Percentiles rank a stretch among this genome's conserved stretches.
Evolutionary conservation across 37 sponge, comb jelly and placozoan genomes (phyloP).

Genomic region (Spongilla lacustris): DNA sequence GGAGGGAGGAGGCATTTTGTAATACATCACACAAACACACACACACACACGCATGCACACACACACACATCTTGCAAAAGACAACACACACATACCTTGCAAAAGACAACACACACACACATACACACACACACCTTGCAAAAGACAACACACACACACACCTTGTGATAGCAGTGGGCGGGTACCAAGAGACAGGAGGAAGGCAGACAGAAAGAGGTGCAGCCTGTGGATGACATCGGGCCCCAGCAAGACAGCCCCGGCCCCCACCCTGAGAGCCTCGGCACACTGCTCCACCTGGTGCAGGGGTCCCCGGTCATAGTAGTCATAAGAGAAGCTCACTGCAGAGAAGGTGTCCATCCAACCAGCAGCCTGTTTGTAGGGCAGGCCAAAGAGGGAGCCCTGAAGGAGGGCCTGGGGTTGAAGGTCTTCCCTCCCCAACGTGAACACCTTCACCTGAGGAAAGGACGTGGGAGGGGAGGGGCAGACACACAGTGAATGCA

Average conservation of each 20-base stretch:
- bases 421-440: conserved; percentile 9
- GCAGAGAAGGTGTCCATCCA: conserved; percentile 36
- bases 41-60: conserved; percentile 2
- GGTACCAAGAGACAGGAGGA: conserved; percentile 32
- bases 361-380: background rate
- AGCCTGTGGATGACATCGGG: conserved; percentile 68
- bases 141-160: background rate
- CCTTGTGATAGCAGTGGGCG: conserved; percentile 56
- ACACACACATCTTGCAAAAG: background rate
- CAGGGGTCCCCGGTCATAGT: conserved; percentile 37
- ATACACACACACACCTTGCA: conserved; percentile 2
- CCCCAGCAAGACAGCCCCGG: conserved; percentile 23
- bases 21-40: too few species aligned
- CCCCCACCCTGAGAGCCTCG: conserved; percentile 41
- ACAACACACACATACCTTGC: conserved; percentile 6
- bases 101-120: background rate
- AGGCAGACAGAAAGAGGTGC: conserved; percentile 20
- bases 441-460: conserved; percentile 44
- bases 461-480: background rate
- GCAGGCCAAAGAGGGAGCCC: conserved; percentile 46
- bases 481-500: background rate
- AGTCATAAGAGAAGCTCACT: conserved; percentile 73
- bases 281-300: conserved; percentile 54
- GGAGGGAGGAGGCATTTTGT: conserved; percentile 9
- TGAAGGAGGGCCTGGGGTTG: background rate